Evolutionary conservation across 2,113 vertebrate species (phyloP).

Genomic region (Agapornis roseicollis): DNA sequence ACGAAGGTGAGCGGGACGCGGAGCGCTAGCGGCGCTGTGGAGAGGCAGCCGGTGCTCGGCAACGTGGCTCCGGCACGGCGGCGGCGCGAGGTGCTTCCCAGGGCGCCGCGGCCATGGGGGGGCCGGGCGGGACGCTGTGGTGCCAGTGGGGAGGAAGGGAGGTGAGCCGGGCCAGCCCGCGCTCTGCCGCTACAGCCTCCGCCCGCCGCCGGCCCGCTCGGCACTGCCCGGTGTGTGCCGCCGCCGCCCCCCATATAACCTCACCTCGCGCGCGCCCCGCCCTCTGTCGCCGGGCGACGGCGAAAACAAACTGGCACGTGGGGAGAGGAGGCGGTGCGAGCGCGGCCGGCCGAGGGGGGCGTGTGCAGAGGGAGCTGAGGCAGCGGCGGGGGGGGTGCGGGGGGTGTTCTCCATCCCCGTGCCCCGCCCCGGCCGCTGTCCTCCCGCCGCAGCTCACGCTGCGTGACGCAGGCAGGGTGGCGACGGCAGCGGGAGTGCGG

Average conservation of each 20-base stretch:
- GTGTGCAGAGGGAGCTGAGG: background rate
- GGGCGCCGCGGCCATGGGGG: conserved; percentile 75
- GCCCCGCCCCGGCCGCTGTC: background rate
- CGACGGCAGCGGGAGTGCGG: background rate
- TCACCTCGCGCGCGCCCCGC: conserved; percentile 39
- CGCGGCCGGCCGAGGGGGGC: background rate
- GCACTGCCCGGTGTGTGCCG: conserved; percentile 54
- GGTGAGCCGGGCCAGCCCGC: background rate
- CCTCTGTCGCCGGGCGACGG: conserved; percentile 38
- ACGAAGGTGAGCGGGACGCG: background rate
- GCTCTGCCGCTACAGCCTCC: conserved; percentile 3
- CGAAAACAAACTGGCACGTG: conserved; percentile 71
- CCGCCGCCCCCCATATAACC: conserved; percentile 79
- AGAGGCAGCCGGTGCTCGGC: background rate
- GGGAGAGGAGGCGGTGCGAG: background rate
- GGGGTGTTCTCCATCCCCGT: too few species aligned
- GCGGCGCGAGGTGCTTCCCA: conserved; percentile 63
- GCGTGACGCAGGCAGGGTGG: background rate
- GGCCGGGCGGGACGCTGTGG: background rate
- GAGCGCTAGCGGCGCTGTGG: background rate
- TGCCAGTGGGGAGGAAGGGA: background rate
- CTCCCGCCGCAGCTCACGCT: background rate
- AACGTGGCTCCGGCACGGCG: background rate
- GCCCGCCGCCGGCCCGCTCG: conserved; percentile 15
- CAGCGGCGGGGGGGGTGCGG: too few species aligned